A percentile compares a stretch with the other conserved stretches of the same genome.
These are phyloP conservation scores for Lindbergichthys nudifrons DNA, from an alignment of 2,797 vertebrate species.

Conservation along the genomic window DNA sequence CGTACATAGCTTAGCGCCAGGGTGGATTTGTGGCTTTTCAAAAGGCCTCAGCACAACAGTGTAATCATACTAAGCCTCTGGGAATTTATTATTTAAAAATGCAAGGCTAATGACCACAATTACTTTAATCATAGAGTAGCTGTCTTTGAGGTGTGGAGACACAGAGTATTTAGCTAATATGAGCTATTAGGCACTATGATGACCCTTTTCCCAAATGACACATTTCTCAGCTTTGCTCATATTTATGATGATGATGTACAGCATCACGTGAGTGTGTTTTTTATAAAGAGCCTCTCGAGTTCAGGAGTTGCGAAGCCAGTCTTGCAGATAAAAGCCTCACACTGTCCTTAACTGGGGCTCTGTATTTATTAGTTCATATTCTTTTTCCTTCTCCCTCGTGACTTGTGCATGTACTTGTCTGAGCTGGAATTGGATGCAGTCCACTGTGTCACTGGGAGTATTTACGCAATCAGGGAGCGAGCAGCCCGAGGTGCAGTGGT, in stretches of 20 bases:
- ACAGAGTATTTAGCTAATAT: conserved; percentile 62
- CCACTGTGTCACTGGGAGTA: conserved; percentile 76
- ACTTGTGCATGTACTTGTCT: conserved; percentile 66
- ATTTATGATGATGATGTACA: conserved; percentile 41
- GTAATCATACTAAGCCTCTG: conserved; percentile 68
- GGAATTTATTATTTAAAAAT: conserved; percentile 69
- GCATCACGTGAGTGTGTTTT: conserved; percentile 18
- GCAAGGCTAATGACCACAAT: conserved; percentile 73
- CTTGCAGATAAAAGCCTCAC: conserved; percentile 41
- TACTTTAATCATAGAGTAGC: conserved; percentile 66
- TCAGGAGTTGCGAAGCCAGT: conserved; percentile 35
- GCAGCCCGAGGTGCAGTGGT: conserved; percentile 73
- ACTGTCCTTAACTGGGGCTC: conserved; percentile 35
- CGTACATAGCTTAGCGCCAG: conserved; percentile 65
- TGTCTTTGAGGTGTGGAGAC: conserved; percentile 62
- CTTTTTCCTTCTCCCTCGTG: conserved; percentile 33
- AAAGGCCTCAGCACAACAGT: conserved; percentile 56
- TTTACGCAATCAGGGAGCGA: conserved; percentile 78
- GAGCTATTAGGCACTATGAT: conserved; percentile 59
- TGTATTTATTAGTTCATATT: conserved; percentile 60
- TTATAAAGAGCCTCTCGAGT: conserved; percentile 13
- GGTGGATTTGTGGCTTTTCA: conserved; percentile 73
- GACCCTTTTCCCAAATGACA: conserved; percentile 59
- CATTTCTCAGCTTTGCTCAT: conserved; percentile 43
- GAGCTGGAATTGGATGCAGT: conserved; percentile 80